Evolutionary conservation across 2,113 vertebrate species (phyloP).

Genomic region (Crotalus viridis): DNA sequence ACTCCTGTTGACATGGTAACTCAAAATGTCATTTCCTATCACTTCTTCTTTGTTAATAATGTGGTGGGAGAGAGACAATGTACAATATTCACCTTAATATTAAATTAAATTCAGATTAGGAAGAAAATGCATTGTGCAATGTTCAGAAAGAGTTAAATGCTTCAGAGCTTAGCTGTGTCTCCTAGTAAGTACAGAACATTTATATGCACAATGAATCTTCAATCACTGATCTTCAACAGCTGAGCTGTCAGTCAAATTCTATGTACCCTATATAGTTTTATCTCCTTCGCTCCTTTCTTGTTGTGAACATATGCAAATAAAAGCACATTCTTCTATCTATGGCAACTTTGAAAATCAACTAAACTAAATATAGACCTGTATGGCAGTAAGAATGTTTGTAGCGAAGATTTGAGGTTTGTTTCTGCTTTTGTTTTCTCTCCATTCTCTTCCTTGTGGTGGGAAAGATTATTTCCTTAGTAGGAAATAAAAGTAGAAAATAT

Average conservation of each 20-base stretch:
- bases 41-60: conserved; percentile 44
- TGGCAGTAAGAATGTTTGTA: neutral
- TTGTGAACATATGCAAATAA: conserved; percentile 48
- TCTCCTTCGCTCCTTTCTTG: conserved; percentile 42
- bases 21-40: conserved; percentile 41
- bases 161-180: conserved; percentile 61
- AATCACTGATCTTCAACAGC: conserved; percentile 76
- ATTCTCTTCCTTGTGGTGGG: neutral
- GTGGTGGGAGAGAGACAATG: conserved; percentile 1
- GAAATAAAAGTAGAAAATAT: neutral
- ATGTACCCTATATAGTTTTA: conserved; percentile 57
- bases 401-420: too few relatives aligned
- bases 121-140: conserved; percentile 7
- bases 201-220: conserved; percentile 80
- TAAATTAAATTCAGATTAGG: neutral
- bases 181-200: conserved; percentile 74
- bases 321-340: conserved; percentile 55
- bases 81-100: neutral
- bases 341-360: conserved; percentile 50
- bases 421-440: neutral
- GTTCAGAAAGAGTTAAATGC: conserved; percentile 70
- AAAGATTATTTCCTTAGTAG: neutral
- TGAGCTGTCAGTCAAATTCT: conserved; percentile 75
- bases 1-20: conserved; percentile 42
- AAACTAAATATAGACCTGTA: conserved; percentile 39